Percentiles rank a stretch among this genome's conserved stretches.
Conservation (phyloP, 2,888 invertebrate genomes). For the Rhaphigaster nebulosa region DNA sequence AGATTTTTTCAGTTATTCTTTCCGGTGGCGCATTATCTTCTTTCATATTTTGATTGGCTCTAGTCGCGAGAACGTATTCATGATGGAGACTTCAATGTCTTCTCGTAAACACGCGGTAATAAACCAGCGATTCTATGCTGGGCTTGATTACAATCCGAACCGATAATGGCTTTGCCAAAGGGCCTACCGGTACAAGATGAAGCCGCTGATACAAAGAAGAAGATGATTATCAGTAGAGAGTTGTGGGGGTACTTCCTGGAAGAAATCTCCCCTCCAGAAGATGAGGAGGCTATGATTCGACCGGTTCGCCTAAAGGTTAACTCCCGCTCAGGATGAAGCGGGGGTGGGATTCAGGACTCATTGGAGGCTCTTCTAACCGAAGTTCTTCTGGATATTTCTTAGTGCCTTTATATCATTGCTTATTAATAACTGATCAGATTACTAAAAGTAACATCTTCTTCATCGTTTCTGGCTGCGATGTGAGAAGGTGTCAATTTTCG, state of each 20-base stretch:
- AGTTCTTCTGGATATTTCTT: neutral
- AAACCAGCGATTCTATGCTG: neutral
- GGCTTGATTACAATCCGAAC: neutral
- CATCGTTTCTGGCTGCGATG: too few species aligned
- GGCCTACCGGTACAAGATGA: neutral
- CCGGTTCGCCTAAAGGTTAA: conserved; percentile 22
- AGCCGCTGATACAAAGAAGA: neutral
- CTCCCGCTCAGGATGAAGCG: too few species aligned
- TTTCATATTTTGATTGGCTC: neutral
- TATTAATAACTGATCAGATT: too few species aligned
- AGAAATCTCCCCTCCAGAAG: neutral
- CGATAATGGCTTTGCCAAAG: neutral
- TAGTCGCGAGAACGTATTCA: neutral
- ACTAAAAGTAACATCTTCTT: too few species aligned
- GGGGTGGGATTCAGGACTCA: neutral
- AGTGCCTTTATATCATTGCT: too few species aligned
- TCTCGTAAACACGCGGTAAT: neutral
- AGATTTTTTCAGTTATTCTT: neutral
- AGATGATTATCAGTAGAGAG: neutral
- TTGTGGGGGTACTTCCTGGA: neutral
- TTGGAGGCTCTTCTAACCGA: neutral
- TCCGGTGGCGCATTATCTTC: neutral
- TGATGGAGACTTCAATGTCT: neutral
- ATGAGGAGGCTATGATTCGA: neutral
- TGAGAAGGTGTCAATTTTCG: too few species aligned